These are phyloP conservation scores for Galleria mellonella DNA, from an alignment of 1,140 invertebrate species.

Conservation along the genomic window DNA sequence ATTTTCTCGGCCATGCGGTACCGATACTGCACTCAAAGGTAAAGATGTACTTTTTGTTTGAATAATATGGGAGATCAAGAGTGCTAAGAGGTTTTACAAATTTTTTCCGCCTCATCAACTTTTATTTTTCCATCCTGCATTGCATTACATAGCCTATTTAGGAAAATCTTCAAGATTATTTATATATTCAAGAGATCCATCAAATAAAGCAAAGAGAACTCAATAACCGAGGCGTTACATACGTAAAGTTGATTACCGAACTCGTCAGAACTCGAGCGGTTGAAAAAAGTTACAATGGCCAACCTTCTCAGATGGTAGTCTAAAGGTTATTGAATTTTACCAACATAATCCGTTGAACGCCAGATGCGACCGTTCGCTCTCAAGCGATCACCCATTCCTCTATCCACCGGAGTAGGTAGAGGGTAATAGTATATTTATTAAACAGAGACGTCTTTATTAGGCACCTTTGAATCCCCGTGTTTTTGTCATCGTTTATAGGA, in stretches of 20 bases:
- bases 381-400: conserved; percentile 50
- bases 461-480: conserved; percentile 6
- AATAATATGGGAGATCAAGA: no score
- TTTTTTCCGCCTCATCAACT: no score
- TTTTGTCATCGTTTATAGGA: conserved; percentile 3
- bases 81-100: no score
- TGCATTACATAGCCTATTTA: no score
- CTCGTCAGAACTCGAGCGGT: conserved; percentile 5
- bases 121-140: no score
- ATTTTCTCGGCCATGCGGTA: no score
- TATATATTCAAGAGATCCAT: no score
- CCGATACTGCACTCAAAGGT: no score
- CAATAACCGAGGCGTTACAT: no score
- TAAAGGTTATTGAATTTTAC: conserved; percentile 57
- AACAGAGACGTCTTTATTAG: conserved; percentile 13
- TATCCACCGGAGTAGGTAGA: conserved; percentile 23
- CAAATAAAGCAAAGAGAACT: no score
- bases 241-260: conserved; percentile 33
- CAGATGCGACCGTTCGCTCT: conserved; percentile 44
- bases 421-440: conserved; percentile 43
- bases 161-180: no score
- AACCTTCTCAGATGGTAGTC: conserved; percentile 42
- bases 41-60: no score
- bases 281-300: conserved; percentile 35
- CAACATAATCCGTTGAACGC: conserved; percentile 50